phyloP scores from a whole-genome alignment of 1,140 invertebrate genomes.

The Coptotermes formosanus region DNA sequence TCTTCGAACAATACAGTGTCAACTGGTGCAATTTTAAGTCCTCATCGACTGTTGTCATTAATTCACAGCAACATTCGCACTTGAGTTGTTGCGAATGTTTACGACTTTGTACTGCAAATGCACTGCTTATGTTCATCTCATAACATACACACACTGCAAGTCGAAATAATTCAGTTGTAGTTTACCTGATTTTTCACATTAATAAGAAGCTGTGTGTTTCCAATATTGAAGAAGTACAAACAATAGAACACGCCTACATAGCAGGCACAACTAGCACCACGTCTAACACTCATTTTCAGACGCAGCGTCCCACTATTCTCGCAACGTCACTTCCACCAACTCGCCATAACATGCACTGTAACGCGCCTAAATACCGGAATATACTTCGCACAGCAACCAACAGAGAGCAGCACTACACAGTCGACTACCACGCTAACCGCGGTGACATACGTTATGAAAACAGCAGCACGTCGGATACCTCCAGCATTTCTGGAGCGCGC shows the following conservation, averaged over 20 bases:
- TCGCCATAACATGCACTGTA: constrained; percentile 16
- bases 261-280: constrained; percentile 28
- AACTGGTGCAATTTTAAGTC: not conserved
- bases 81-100: not conserved
- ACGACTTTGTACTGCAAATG: not conserved
- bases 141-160: not conserved
- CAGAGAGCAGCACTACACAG: constrained; percentile 22
- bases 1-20: not conserved
- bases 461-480: too few relatives aligned
- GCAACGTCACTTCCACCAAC: constrained; percentile 20
- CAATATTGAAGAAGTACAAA: constrained; percentile 31
- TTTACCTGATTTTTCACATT: constrained; percentile 41
- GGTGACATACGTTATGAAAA: too few relatives aligned
- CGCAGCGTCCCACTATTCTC: not conserved
- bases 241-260: constrained; percentile 32
- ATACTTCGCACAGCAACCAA: not conserved
- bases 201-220: constrained; percentile 39
- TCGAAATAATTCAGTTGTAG: not conserved
- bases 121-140: not conserved
- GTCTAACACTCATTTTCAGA: constrained; percentile 25
- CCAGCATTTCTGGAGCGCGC: too few relatives aligned
- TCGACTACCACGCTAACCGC: not conserved
- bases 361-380: constrained; percentile 11
- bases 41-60: not conserved
- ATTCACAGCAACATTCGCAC: not conserved